Evolutionary conservation across 2,888 invertebrate species (phyloP).

Genomic region (Cantharis rufa): DNA sequence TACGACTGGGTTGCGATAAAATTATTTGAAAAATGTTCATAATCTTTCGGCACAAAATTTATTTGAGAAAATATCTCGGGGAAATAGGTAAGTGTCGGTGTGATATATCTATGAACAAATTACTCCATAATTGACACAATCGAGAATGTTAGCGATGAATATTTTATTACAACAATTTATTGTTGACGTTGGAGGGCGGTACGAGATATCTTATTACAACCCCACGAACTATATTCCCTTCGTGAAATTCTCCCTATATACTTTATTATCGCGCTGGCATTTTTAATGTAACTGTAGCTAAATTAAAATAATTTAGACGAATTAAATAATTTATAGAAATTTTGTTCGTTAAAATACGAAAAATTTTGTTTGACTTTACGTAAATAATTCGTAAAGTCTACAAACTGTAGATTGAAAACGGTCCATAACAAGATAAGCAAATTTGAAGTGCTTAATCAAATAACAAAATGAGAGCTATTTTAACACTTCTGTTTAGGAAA

Average conservation of each 20-base stretch:
- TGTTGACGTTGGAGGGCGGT: background rate
- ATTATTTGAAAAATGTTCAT: background rate
- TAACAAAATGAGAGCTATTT: background rate
- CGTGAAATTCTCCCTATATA: too few relatives aligned
- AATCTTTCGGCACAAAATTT: background rate
- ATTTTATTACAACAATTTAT: background rate
- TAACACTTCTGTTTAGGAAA: background rate
- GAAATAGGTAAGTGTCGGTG: background rate
- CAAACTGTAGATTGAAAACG: background rate
- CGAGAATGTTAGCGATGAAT: background rate
- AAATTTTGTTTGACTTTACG: background rate
- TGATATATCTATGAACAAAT: background rate
- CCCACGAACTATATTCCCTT: background rate
- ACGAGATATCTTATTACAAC: background rate
- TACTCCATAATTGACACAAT: background rate
- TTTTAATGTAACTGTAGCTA: background rate
- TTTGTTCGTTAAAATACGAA: background rate
- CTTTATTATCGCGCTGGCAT: background rate
- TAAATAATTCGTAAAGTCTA: background rate
- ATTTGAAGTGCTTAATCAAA: constrained; percentile 1
- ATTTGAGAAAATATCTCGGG: background rate
- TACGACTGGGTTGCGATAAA: background rate
- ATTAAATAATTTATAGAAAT: background rate
- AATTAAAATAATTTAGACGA: background rate
- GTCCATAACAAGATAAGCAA: background rate